These are phyloP conservation scores for Eulemur mongoz DNA, from an alignment of 2,797 vertebrate genomes.

Conservation along the genomic window DNA sequence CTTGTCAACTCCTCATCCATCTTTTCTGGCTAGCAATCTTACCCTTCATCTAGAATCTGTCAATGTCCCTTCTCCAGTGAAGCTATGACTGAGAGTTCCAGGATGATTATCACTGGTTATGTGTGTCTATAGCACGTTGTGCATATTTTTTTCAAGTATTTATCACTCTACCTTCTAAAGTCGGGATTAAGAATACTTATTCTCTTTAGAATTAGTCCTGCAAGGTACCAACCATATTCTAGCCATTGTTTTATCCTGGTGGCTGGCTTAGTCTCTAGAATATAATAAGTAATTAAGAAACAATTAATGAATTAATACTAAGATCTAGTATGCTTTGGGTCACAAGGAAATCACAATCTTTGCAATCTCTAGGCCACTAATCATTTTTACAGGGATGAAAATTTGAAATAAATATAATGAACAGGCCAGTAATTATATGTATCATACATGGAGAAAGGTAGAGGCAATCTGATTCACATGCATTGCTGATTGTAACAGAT, in stretches of 20 bases:
- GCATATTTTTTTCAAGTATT: neutral
- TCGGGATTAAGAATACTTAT: neutral
- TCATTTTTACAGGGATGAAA: neutral
- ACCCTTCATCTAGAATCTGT: neutral
- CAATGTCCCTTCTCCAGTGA: neutral
- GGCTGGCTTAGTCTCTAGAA: neutral
- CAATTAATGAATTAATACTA: neutral
- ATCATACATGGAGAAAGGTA: neutral
- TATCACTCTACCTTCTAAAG: neutral
- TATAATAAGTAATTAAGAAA: neutral
- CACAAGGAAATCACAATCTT: neutral
- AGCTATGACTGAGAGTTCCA: neutral
- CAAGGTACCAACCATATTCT: neutral
- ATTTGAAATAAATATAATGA: neutral
- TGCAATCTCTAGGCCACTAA: neutral
- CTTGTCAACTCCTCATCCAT: neutral
- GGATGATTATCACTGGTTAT: neutral
- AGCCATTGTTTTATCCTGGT: neutral
- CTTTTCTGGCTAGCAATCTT: neutral
- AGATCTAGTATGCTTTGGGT: neutral
- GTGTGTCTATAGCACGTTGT: neutral
- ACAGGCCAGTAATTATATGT: neutral
- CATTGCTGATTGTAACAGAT: neutral
- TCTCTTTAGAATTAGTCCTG: neutral
- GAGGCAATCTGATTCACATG: neutral